Evolutionary conservation across 2,888 invertebrate species (phyloP).

Genomic region (Fragum sueziense): DNA sequence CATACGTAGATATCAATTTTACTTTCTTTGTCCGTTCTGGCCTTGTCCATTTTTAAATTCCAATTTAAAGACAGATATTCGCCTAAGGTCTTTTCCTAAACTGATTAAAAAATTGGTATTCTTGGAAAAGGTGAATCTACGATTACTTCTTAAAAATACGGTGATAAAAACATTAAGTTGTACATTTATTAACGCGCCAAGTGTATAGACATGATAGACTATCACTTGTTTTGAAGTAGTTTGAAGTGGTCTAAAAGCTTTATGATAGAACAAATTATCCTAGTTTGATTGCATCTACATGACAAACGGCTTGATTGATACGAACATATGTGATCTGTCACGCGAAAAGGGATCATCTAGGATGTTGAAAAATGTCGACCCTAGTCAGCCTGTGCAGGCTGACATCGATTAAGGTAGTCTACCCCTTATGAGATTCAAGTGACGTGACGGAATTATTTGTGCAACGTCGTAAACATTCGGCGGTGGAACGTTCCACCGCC

Average conservation of each 20-base stretch:
- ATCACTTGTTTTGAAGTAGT: not conserved
- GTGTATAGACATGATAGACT: not conserved
- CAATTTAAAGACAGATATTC: too few species aligned
- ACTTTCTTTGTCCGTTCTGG: too few species aligned
- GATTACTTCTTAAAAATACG: too few species aligned
- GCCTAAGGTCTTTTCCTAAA: too few species aligned
- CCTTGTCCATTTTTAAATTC: too few species aligned
- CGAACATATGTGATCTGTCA: not conserved
- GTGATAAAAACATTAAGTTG: not conserved
- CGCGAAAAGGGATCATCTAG: not conserved
- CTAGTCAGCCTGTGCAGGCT: not conserved
- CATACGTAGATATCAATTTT: too few species aligned
- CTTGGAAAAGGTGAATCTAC: too few species aligned
- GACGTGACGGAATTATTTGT: too few species aligned
- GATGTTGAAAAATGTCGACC: not conserved
- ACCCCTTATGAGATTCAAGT: too few species aligned
- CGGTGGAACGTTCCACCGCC: too few species aligned
- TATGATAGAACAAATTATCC: not conserved
- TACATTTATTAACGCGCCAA: not conserved
- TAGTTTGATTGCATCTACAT: not conserved
- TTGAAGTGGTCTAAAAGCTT: not conserved
- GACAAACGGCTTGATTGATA: not conserved
- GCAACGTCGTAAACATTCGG: too few species aligned
- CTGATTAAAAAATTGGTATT: too few species aligned
- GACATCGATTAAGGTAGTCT: not conserved